Evolutionary conservation across 2,888 invertebrate species (phyloP).

Genomic region (Xanthorhoe spadicearia): DNA sequence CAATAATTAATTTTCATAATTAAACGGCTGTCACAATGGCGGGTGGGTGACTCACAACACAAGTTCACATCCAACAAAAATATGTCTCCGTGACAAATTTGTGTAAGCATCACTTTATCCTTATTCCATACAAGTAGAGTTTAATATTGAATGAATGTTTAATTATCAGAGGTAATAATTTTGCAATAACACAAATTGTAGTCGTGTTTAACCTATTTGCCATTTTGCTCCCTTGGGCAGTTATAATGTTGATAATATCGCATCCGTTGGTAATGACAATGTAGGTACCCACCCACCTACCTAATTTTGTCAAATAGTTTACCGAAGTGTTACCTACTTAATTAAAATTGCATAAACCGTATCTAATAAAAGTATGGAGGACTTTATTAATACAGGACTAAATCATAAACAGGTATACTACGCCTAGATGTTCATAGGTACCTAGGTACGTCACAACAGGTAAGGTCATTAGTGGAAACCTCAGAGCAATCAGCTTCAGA

Average conservation of each 20-base stretch:
- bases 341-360: too few species aligned
- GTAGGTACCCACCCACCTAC: not conserved
- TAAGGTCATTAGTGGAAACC: too few species aligned
- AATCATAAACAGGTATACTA: too few species aligned
- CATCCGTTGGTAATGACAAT: slow-evolving; percentile 41
- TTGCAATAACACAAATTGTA: slow-evolving; percentile 60
- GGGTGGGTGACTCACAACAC: slow-evolving; percentile 10
- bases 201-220: slow-evolving; percentile 71
- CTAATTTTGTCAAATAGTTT: not conserved
- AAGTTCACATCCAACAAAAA: not conserved
- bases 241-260: slow-evolving; percentile 56
- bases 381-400: too few species aligned
- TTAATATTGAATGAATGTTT: slow-evolving; percentile 3
- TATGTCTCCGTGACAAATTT: not conserved
- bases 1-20: slow-evolving; percentile 11
- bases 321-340: too few species aligned
- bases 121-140: not conserved
- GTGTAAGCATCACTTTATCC: not conserved
- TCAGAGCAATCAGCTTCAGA: too few species aligned
- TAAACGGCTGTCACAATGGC: slow-evolving; percentile 7
- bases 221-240: slow-evolving; percentile 48
- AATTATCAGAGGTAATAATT: slow-evolving; percentile 34
- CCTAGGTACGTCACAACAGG: too few species aligned
- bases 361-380: too few species aligned
- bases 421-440: too few species aligned